Evolutionary conservation across 2,888 invertebrate genomes (phyloP).

Genomic region (Pandemis cinnamomeana): DNA sequence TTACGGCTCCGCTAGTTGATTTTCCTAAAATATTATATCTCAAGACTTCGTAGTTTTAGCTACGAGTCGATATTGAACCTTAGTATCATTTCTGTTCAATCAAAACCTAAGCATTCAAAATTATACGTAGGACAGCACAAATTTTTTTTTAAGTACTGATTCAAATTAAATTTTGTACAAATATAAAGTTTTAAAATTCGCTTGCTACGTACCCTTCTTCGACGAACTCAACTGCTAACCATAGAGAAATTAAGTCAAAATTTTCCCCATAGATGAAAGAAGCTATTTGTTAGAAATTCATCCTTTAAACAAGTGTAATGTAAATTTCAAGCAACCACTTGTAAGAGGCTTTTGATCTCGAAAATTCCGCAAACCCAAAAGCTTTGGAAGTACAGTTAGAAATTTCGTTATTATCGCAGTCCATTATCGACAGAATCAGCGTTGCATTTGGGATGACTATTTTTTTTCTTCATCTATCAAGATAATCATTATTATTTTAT

Average conservation of each 20-base stretch:
- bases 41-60: too few relatives aligned
- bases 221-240: conserved; percentile 13
- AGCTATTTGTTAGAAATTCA: conserved; percentile 40
- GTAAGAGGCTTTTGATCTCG: conserved; percentile 75
- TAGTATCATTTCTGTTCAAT: too few relatives aligned
- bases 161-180: too few relatives aligned
- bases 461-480: too few relatives aligned
- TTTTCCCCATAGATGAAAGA: conserved; percentile 36
- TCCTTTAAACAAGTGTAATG: conserved; percentile 68
- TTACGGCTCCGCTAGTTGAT: too few relatives aligned
- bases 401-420: conserved; percentile 53
- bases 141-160: too few relatives aligned
- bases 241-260: conserved; percentile 34
- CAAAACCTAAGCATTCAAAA: too few relatives aligned
- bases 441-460: not conserved
- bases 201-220: conserved; percentile 4
- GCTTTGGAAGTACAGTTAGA: conserved; percentile 51
- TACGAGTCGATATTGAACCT: too few relatives aligned
- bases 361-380: conserved; percentile 66
- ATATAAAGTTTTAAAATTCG: too few relatives aligned
- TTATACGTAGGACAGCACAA: too few relatives aligned
- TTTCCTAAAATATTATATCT: too few relatives aligned
- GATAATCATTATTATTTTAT: too few relatives aligned
- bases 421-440: conserved; percentile 3
- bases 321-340: conserved; percentile 76